Evolutionary conservation across 1,140 invertebrate species (phyloP), one percentile per base, ranked within the genome.

Genomic region (Cyclargus thomasi): DNA sequence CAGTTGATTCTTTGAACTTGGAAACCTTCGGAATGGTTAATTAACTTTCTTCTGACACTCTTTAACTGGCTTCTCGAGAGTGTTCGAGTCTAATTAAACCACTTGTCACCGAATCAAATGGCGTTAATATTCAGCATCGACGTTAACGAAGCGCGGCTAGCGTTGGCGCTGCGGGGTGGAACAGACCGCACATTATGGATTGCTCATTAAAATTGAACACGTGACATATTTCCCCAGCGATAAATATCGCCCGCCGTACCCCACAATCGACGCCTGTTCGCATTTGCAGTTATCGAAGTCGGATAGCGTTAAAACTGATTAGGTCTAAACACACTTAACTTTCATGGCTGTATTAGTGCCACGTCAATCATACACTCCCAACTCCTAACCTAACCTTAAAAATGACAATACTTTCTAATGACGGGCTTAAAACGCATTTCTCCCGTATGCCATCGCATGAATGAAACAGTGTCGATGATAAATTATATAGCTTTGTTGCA

Each of bases 301-400:
- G 14, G 39, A 11, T 16, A 47, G 39, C 14, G 39, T 47, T 14
- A 16, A 47, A 47, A 47, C 39, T 47, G 39, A 47, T 47, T 47
- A 47, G 39, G 55, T 64, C 8, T 47, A 53, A 23, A 53, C 39
- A 64, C 22, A 64, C 39, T 21, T 21, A 64, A 39, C 63, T 21
- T 47, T 64, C 63, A 22, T 53, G 39, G 18, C 39, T 64, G 18
- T 21, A 64, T 53, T 53, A 64, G 36, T 59, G 55, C 20, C 17
- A 20, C 36, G 63, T 53, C 63, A 64, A 64, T 64, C 47, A 64
- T 21, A 53, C 36, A 64, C 16, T 36, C 29, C 4, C 20, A 20
- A 18, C 18, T n/a, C n/a, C n/a, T n/a, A n/a, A n/a, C n/a, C n/a
- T 59, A 59, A 59, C 18, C 55, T 18, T 6, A 11, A 59, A 59